Percentiles rank a stretch among this genome's conserved stretches.
These are phyloP conservation scores for Spilosoma lubricipeda DNA, from an alignment of 2,888 invertebrate species.

Conservation along the genomic window DNA sequence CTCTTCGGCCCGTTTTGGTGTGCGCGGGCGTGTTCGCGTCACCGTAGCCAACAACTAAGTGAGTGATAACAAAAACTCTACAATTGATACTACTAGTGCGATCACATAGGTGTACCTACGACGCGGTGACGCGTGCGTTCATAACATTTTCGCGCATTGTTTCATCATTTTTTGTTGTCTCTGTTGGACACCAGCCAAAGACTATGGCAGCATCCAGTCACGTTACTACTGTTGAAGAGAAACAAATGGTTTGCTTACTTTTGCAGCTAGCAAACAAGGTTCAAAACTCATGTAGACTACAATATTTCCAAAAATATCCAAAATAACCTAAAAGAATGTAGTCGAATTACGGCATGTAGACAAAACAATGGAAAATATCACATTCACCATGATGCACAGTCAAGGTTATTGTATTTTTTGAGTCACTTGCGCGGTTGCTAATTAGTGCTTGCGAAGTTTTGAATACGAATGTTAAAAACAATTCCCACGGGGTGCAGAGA, in stretches of 20 bases:
- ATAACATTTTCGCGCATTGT: constrained; percentile 62
- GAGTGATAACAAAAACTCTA: constrained; percentile 82
- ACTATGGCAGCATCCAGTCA: constrained; percentile 59
- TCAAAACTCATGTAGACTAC: constrained; percentile 49
- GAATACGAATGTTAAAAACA: neutral
- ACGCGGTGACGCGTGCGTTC: constrained; percentile 42
- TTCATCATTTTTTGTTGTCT: constrained; percentile 66
- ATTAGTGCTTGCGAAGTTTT: constrained; percentile 8
- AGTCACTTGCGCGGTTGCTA: constrained; percentile 17
- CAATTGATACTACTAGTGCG: constrained; percentile 70
- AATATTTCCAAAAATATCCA: constrained; percentile 11
- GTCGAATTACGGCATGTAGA: constrained; percentile 10
- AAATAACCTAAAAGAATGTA: constrained; percentile 25
- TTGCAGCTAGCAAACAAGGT: constrained; percentile 60
- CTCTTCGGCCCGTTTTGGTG: constrained; percentile 65
- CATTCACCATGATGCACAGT: constrained; percentile 23
- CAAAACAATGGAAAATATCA: constrained; percentile 47
- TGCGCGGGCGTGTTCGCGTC: constrained; percentile 74
- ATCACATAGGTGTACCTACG: constrained; percentile 57
- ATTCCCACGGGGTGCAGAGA: constrained; percentile 1
- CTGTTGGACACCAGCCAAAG: constrained; percentile 71
- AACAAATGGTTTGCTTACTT: constrained; percentile 53
- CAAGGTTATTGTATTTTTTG: constrained; percentile 26
- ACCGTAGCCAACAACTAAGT: constrained; percentile 75
- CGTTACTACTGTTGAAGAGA: constrained; percentile 64